Conservation (phyloP, 2,888 invertebrate species). For the Lordiphosa andalusiaca region DNA sequence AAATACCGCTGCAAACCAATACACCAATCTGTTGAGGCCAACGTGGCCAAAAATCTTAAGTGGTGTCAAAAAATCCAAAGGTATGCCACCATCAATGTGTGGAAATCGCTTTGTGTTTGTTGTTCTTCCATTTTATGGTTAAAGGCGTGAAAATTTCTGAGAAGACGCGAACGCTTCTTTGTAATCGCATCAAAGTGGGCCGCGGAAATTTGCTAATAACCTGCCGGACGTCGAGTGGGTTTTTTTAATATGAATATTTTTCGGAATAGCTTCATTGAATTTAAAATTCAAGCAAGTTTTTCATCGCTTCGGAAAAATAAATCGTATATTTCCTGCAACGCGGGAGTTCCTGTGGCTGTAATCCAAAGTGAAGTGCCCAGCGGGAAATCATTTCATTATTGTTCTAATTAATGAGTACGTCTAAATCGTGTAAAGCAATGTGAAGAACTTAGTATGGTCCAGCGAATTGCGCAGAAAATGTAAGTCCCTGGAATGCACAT, state of each 20-base stretch:
- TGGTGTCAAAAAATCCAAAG: constrained; percentile 9
- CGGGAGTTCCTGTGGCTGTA: background rate
- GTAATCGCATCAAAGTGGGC: constrained; percentile 11
- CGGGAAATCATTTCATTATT: constrained; percentile 1
- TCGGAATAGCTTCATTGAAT: constrained; percentile 21
- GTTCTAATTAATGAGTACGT: background rate
- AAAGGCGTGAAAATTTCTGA: constrained; percentile 55
- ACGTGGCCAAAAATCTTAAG: constrained; percentile 7
- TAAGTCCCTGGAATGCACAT: constrained; percentile 1
- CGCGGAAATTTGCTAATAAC: constrained; percentile 49
- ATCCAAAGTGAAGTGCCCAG: constrained; percentile 3
- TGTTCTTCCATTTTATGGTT: constrained; percentile 47
- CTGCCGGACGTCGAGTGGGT: constrained; percentile 47
- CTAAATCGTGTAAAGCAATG: background rate
- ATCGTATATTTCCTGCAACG: background rate
- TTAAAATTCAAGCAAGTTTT: constrained; percentile 4
- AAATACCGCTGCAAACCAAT: constrained; percentile 25
- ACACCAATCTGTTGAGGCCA: constrained; percentile 29
- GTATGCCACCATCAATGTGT: constrained; percentile 26
- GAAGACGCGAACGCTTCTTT: constrained; percentile 14
- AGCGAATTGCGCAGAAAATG: constrained; percentile 2
- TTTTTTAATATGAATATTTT: constrained; percentile 30
- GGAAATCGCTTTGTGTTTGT: constrained; percentile 31
- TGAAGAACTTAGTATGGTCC: background rate
- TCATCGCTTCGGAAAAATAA: background rate